Evolutionary conservation across 2,797 vertebrate species (phyloP).

Genomic region (Salarias fasciatus): DNA sequence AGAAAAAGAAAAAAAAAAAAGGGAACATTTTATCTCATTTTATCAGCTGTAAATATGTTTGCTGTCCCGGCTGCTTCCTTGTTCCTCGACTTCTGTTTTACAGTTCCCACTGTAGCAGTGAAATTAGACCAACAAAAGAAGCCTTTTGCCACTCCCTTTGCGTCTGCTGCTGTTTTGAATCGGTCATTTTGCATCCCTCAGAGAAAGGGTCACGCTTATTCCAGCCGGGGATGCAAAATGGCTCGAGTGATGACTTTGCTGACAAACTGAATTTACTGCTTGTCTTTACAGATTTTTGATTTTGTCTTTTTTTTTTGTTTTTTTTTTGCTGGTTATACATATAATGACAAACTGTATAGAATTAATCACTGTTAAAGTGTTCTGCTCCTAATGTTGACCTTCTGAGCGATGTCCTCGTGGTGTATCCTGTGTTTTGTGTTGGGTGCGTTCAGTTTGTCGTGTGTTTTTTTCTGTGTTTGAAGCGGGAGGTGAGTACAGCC

Average conservation of each 20-base stretch:
- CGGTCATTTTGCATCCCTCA: conserved; percentile 58
- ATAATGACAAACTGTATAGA: too few species aligned
- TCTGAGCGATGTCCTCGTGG: background rate
- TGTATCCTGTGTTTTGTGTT: conserved; percentile 8
- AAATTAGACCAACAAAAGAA: conserved; percentile 26
- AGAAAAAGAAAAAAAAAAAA: conserved; percentile 36
- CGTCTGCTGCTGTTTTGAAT: conserved; percentile 59
- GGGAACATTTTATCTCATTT: conserved; percentile 27
- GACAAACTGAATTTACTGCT: conserved; percentile 12
- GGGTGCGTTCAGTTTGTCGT: conserved; percentile 19
- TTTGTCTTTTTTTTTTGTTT: conserved; percentile 13
- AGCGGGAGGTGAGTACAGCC: conserved; percentile 52
- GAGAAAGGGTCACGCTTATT: conserved; percentile 1
- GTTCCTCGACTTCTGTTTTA: conserved; percentile 62
- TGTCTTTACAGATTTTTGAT: too few species aligned
- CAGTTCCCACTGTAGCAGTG: conserved; percentile 41
- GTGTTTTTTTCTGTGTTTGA: conserved; percentile 16
- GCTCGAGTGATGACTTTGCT: conserved; percentile 19
- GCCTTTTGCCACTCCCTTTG: conserved; percentile 33
- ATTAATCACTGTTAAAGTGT: background rate
- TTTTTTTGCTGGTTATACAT: background rate
- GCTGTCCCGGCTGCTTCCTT: conserved; percentile 64
- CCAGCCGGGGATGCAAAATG: conserved; percentile 57
- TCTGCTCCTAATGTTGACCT: too few species aligned
- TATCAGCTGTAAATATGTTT: conserved; percentile 50